phyloP scores from a whole-genome alignment of 2,888 invertebrate species.

The Dorcus hopei region DNA sequence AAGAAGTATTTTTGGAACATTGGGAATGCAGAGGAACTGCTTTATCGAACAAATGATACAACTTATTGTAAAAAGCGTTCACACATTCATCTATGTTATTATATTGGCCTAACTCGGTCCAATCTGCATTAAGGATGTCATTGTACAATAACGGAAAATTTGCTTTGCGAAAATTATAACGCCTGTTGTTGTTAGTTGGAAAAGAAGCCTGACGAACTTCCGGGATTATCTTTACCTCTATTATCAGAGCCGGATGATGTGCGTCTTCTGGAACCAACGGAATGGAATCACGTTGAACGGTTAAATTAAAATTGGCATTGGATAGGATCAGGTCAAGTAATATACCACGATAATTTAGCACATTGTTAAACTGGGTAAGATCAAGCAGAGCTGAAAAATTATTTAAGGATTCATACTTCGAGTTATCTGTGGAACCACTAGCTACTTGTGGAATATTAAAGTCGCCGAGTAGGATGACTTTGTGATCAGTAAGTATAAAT shows the following conservation, averaged over 20 bases:
- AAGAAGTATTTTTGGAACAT: background rate
- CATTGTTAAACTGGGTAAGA: too few species aligned
- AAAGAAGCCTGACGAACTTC: background rate
- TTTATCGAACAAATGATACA: too few species aligned
- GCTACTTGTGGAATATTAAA: too few species aligned
- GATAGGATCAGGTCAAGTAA: too few species aligned
- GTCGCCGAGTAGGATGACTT: too few species aligned
- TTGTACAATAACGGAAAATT: background rate
- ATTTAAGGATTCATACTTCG: too few species aligned
- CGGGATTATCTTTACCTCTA: background rate
- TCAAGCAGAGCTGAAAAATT: too few species aligned
- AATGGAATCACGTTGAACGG: background rate
- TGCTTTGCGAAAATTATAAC: conserved; percentile 5
- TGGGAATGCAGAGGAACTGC: background rate
- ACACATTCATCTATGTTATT: background rate
- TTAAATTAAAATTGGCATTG: too few species aligned
- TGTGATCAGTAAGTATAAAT: too few species aligned
- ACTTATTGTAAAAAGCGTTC: background rate
- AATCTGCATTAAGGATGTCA: background rate
- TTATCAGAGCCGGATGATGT: background rate
- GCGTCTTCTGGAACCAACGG: background rate
- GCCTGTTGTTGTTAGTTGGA: background rate
- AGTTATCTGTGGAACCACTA: too few species aligned
- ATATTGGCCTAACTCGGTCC: background rate
- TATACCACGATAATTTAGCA: too few species aligned